Conservation (phyloP, 2,888 invertebrate species). For the Scelioninae gen. 2 region DNA sequence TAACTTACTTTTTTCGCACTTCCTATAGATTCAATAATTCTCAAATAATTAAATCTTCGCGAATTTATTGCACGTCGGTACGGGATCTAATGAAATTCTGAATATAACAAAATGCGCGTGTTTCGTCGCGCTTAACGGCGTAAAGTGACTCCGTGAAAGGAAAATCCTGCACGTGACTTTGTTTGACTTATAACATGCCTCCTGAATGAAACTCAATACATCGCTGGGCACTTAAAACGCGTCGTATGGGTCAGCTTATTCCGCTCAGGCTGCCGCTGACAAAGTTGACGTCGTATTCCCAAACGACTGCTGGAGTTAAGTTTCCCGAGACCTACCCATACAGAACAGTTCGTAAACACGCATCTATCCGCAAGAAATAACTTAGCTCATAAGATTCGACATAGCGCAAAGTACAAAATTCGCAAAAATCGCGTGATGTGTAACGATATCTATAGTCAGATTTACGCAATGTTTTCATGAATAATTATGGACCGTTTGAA, state of each 20-base stretch:
- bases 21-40: conserved; percentile 48
- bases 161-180: conserved; percentile 35
- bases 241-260: conserved; percentile 41
- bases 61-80: conserved; percentile 30
- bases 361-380: neutral
- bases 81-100: conserved; percentile 24
- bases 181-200: conserved; percentile 30
- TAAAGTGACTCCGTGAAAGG: conserved; percentile 11
- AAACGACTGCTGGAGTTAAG: conserved; percentile 26
- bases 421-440: conserved; percentile 22
- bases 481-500: too few species aligned
- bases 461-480: too few species aligned
- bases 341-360: conserved; percentile 13
- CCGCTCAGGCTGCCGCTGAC: conserved; percentile 15
- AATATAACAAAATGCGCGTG: conserved; percentile 23
- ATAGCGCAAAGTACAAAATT: conserved; percentile 12
- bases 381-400: conserved; percentile 16
- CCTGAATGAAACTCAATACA: conserved; percentile 33
- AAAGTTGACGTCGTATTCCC: conserved; percentile 37
- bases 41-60: conserved; percentile 43
- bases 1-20: conserved; percentile 50
- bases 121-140: conserved; percentile 12
- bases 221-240: conserved; percentile 34
- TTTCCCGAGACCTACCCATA: too few species aligned
- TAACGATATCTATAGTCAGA: too few species aligned